Conservation (phyloP, 1,140 invertebrate species). For the Nebria ingens region DNA sequence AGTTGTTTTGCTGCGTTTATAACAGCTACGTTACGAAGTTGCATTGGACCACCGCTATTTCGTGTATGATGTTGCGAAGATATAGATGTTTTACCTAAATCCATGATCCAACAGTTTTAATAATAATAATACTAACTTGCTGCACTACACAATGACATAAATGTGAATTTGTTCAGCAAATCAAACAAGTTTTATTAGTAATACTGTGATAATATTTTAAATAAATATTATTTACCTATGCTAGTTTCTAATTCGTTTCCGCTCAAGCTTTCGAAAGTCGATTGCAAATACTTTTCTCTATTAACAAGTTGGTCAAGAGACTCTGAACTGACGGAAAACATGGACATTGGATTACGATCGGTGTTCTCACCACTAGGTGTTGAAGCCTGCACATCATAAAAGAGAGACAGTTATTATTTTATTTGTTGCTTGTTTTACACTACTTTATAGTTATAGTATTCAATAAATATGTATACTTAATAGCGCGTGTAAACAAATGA, state of each 20-base stretch:
- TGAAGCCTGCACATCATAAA: conserved; percentile 41
- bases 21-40: conserved; percentile 38
- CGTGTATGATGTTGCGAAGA: conserved; percentile 31
- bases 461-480: no score
- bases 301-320: conserved; percentile 55
- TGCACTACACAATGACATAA: background rate
- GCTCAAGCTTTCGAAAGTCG: conserved; percentile 65
- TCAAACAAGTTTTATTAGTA: background rate
- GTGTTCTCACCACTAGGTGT: conserved; percentile 64
- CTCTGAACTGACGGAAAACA: conserved; percentile 60
- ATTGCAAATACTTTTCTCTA: conserved; percentile 64
- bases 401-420: no score
- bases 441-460: no score
- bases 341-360: conserved; percentile 49
- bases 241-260: conserved; percentile 44
- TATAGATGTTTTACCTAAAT: conserved; percentile 28
- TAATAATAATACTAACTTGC: background rate
- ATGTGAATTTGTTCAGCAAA: background rate
- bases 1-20: conserved; percentile 45
- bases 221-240: conserved; percentile 29
- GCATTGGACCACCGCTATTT: conserved; percentile 30
- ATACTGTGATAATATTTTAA: conserved; percentile 4
- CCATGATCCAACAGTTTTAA: background rate
- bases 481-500: no score
- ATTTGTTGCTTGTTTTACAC: background rate